Conservation (phyloP, 92 coral and sea anemone species). For the Porites rus region DNA sequence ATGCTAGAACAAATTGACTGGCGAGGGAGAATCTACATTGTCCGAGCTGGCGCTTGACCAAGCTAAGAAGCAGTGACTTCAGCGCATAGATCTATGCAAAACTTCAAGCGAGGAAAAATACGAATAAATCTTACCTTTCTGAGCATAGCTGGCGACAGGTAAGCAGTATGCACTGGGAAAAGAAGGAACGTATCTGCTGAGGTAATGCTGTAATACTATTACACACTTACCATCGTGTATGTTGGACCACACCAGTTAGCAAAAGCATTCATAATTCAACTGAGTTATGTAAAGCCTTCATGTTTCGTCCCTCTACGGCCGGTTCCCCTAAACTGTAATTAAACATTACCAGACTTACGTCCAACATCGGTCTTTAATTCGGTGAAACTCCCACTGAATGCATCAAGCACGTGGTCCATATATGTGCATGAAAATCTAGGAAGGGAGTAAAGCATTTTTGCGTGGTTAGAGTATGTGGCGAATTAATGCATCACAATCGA, state of each 20-base stretch:
- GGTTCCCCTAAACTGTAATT: not conserved
- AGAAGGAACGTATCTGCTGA: not conserved
- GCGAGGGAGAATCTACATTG: no score
- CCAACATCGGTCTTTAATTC: conserved; percentile 1
- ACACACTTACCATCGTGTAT: not conserved
- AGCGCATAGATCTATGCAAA: no score
- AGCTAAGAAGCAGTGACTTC: no score
- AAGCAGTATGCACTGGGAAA: conserved; percentile 18
- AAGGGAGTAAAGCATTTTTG: no score
- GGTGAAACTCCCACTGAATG: not conserved
- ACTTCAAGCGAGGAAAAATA: not conserved
- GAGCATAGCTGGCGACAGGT: conserved; percentile 19
- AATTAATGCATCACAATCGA: not conserved
- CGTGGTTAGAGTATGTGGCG: no score
- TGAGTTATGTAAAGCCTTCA: not conserved
- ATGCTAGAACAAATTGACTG: no score
- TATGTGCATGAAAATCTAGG: conserved; percentile 32
- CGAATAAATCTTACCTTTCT: conserved; percentile 17
- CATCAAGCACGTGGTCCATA: conserved; percentile 7
- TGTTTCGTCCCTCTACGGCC: not conserved
- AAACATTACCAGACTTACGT: not conserved
- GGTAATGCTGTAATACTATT: no score
- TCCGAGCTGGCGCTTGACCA: no score
- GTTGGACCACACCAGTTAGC: no score
- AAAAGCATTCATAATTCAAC: no score